These are phyloP conservation scores for Osmoderma eremita DNA, from an alignment of 2,888 invertebrate species.

Conservation along the genomic window DNA sequence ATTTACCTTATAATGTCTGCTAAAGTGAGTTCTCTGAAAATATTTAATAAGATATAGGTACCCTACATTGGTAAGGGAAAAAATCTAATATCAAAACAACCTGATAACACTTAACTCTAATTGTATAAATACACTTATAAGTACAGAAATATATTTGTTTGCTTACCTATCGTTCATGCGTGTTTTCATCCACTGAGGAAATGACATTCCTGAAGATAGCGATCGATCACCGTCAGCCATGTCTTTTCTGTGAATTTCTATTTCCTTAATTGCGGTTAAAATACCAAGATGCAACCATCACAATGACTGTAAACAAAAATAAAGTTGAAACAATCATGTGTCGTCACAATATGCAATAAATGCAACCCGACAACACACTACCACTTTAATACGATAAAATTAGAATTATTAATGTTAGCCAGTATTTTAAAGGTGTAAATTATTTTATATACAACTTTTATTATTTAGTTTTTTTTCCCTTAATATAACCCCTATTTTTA, in stretches of 20 bases:
- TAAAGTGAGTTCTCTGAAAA: slow-evolving; percentile 23
- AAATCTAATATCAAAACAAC: too few species aligned
- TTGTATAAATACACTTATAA: too few species aligned
- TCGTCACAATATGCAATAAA: slow-evolving; percentile 12
- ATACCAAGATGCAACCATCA: slow-evolving; percentile 3
- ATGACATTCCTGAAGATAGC: slow-evolving; percentile 71
- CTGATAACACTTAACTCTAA: too few species aligned
- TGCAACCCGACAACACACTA: not conserved
- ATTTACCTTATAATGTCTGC: slow-evolving; percentile 19
- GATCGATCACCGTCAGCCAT: slow-evolving; percentile 68
- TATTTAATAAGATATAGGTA: too few species aligned
- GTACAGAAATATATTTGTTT: not conserved
- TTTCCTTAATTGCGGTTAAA: not conserved
- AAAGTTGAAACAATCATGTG: slow-evolving; percentile 30
- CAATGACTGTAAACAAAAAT: slow-evolving; percentile 38
- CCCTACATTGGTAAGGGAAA: too few species aligned
- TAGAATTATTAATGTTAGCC: slow-evolving; percentile 6
- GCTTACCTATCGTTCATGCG: slow-evolving; percentile 69
- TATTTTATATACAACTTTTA: too few species aligned
- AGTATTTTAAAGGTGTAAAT: not conserved
- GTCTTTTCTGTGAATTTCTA: slow-evolving; percentile 6
- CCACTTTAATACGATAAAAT: slow-evolving; percentile 1
- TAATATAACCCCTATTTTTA: not conserved
- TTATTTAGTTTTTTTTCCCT: not conserved
- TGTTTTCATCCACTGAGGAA: slow-evolving; percentile 81